Evolutionary conservation across 2,888 invertebrate genomes (phyloP).

Genomic region (Thysanoteuthis rhombus): DNA sequence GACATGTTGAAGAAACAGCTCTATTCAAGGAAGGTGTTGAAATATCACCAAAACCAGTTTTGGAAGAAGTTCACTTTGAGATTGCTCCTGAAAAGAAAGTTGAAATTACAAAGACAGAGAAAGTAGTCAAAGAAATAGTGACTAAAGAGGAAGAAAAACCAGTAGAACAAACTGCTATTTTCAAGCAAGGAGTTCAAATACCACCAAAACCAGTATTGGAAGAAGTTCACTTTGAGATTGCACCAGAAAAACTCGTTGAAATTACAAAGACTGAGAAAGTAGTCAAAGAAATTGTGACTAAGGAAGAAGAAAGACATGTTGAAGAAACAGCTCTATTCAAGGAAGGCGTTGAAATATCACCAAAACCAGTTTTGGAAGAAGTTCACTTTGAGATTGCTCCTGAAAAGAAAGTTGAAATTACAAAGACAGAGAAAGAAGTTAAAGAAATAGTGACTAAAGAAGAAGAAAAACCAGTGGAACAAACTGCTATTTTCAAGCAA

Average conservation of each 20-base stretch:
- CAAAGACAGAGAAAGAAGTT: constrained; percentile 35
- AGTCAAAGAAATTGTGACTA: too few species aligned
- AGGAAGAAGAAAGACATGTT: too few species aligned
- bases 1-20: neutral
- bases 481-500: constrained; percentile 35
- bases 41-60: neutral
- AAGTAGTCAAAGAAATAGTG: constrained; percentile 17
- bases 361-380: constrained; percentile 31
- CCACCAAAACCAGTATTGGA: constrained; percentile 29
- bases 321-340: constrained; percentile 37
- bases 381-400: constrained; percentile 27
- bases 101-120: constrained; percentile 1
- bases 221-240: constrained; percentile 27
- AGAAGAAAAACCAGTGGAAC: constrained; percentile 35
- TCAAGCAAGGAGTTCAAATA: neutral
- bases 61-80: constrained; percentile 37
- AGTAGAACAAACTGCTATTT: constrained; percentile 34
- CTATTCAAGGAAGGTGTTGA: neutral
- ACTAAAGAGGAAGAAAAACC: constrained; percentile 33
- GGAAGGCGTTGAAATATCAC: neutral
- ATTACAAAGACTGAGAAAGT: neutral
- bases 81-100: constrained; percentile 32
- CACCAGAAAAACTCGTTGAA: neutral
- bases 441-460: constrained; percentile 36
- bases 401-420: constrained; percentile 33